phyloP scores from a whole-genome alignment of 2,888 invertebrate species.

The Epinotia bilunana region DNA sequence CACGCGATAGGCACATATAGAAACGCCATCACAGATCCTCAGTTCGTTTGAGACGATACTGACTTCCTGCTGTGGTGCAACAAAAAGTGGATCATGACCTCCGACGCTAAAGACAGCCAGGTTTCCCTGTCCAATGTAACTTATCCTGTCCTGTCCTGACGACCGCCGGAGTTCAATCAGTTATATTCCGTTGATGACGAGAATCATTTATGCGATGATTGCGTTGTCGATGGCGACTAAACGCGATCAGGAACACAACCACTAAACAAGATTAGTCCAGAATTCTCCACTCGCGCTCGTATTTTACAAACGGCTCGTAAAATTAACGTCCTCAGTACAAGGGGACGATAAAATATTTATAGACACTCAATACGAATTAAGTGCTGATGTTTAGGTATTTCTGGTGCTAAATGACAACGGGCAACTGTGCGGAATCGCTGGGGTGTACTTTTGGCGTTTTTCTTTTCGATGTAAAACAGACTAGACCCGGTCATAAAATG shows the following conservation, averaged over 20 bases:
- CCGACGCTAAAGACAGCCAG: too few species aligned
- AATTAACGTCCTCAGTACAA: constrained; percentile 27
- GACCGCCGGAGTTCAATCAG: too few species aligned
- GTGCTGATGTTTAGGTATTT: constrained; percentile 25
- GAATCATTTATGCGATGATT: background rate
- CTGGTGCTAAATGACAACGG: constrained; percentile 19
- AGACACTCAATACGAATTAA: constrained; percentile 30
- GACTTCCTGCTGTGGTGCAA: too few species aligned
- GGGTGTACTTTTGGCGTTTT: background rate
- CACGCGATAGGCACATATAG: too few species aligned
- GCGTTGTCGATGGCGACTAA: background rate
- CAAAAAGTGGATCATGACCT: too few species aligned
- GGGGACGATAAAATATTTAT: constrained; percentile 38
- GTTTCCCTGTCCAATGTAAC: too few species aligned
- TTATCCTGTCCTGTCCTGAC: too few species aligned
- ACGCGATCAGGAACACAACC: background rate
- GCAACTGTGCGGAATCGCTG: background rate
- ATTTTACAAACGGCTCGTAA: constrained; percentile 31
- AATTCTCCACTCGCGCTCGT: background rate
- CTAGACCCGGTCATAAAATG: constrained; percentile 4
- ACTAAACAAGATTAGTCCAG: constrained; percentile 11
- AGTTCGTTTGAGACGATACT: too few species aligned
- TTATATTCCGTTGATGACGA: too few species aligned
- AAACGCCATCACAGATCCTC: too few species aligned
- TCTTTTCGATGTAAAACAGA: background rate